Evolutionary conservation across 2,113 vertebrate species (phyloP).

Genomic region (Phaethon lepturus): DNA sequence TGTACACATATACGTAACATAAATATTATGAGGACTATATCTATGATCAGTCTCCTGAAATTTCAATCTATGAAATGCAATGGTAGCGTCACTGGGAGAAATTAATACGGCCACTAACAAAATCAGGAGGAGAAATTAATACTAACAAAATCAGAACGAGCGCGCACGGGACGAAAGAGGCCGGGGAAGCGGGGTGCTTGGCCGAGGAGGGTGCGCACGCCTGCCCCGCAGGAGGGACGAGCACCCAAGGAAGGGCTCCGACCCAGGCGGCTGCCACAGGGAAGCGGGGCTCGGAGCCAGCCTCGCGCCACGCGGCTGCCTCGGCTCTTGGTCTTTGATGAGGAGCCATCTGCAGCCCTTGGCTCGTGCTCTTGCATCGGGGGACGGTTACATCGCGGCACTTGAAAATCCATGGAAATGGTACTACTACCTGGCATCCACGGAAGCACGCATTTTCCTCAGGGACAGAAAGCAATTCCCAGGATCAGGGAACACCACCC

Average conservation of each 20-base stretch:
- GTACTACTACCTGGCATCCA: not conserved
- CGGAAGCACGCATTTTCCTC: not conserved
- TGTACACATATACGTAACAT: not conserved
- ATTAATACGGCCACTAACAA: fast-evolving
- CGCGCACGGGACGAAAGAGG: fast-evolving
- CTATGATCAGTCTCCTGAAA: not conserved
- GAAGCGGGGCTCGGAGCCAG: not conserved
- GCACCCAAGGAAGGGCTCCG: not conserved
- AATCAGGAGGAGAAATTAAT: not conserved
- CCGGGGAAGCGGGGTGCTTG: fast-evolving
- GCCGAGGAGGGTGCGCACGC: fast-evolving
- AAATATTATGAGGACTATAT: not conserved
- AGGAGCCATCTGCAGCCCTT: not conserved
- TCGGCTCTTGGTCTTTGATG: not conserved
- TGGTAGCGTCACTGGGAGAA: not conserved
- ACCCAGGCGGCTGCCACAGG: not conserved
- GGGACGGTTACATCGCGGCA: not conserved
- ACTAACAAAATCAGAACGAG: not conserved
- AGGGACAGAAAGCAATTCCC: not conserved
- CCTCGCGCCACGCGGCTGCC: fast-evolving
- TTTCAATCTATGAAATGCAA: not conserved
- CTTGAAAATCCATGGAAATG: not conserved
- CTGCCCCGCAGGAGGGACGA: not conserved
- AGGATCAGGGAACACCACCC: not conserved
- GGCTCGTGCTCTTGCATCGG: not conserved